Base-by-base conservation (phyloP, 2,888 invertebrate species). In the Hyposoter dolosus region DNA sequence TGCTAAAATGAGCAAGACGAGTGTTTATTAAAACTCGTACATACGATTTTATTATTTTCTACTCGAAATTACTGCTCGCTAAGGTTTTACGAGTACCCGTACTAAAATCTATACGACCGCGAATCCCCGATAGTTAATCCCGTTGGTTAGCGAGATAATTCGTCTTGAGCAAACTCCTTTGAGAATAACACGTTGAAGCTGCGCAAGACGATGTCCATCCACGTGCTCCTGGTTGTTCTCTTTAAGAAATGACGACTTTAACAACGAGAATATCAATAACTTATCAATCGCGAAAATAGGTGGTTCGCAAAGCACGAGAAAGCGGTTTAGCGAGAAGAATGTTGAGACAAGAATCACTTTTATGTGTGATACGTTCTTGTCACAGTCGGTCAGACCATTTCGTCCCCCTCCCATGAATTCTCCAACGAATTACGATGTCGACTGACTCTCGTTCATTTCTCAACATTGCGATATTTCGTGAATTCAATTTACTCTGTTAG, bases 21-120 rank as follows among this genome's bases (percentile, higher is more conserved):
- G n/a, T 63, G 28, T 28, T 75, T 75, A 45, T 74, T 43, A 43
- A 74, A 40, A 40, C 75, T 63, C 15, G 28, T 60, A 15, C 28
- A 28, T 28, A 6, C 60, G 15, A 60, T 5, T 60, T 60, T 28
- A 60, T 60, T 9, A 60, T 75, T 75, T 63, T 63, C 63, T 47
- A 45, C 75, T 75, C 45, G 60, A 75, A 72, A 7, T 53, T 40
- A 12, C 68, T 43, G 19, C 65, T 40, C 10, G 19, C 9, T 40
- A 3, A 40, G n/a, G 9, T 15, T 65, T n/a, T 71, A 71, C 56
- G 12, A 35, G 45, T 19, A 32, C 19, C 10, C 32, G 28, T 32
- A 71, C 32, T n/a, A n/a, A 53, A 28, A 53, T 72, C 7, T 63
- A 63, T 28, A 23, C 60, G 53, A 28, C 40, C 35, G 28, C 35